Evolutionary conservation across 2,888 invertebrate species (phyloP), one percentile per base, ranked within the genome.

Genomic region (Hemistola chrysoprasaria): DNA sequence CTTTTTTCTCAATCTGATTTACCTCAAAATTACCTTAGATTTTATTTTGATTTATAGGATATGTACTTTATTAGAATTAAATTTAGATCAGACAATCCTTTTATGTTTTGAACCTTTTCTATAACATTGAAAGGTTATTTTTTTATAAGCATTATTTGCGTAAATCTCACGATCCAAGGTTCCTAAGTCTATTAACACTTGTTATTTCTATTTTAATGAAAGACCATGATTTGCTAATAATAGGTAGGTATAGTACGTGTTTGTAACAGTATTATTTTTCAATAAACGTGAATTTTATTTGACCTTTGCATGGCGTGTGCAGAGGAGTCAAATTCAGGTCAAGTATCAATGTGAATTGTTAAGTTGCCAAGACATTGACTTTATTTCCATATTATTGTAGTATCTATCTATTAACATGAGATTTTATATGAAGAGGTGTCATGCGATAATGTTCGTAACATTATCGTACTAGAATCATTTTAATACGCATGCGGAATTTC

Each of bases 281-380:
- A 63, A 65, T 71, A 65, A 65, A 59, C 52, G 49, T 60, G 60
- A 55, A 66, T 58, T 65, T 58, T 55, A 56, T 64, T 42, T 67
- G 67, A 68, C 65, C 71, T 72, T 63, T 65, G 53, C 56, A 53
- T 56, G 36, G 35, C 36, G 58, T 52, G 51, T 53, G 59, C 46
- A 62, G 60, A 59, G 57, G 53, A 54, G 44, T 45, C 26, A 30
- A 57, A 75, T 61, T 47, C 69, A 34, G 77, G 75, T 72, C 73
- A 77, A 65, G 70, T 62, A 52, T 36, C 51, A 57, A 52, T 47
- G 47, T 39, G 24, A 29, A 36, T 41, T 39, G 32, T 22, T 16
- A 2, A 27, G 11, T 24, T 10, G 20, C 36, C 32, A 37, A 42
- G 21, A 34, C 29, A 37, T 37, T 29, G 24, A 8, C 22, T 34